phyloP scores from a whole-genome alignment of 1,140 invertebrate species.

The Carposina sasakii region DNA sequence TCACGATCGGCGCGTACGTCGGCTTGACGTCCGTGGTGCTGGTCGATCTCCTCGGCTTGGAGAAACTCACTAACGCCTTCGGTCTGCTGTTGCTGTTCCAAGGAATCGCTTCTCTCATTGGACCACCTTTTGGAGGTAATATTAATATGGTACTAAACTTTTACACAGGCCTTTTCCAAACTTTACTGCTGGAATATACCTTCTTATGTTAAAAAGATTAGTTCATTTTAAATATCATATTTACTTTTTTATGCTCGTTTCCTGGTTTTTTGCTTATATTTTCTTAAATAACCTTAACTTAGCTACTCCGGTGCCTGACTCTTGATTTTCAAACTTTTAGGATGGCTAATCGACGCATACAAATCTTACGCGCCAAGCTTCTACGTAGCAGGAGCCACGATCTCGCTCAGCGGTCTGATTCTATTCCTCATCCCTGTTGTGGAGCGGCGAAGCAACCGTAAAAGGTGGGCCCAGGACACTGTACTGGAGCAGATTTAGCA shows the following conservation, averaged over 20 bases:
- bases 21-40: slow-evolving; percentile 93
- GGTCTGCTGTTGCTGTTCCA: slow-evolving; percentile 93
- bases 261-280: too few species aligned
- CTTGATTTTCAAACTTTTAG: too few species aligned
- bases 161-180: slow-evolving; percentile 16
- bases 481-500: slow-evolving; percentile 60
- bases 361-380: slow-evolving; percentile 90
- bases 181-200: too few species aligned
- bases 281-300: too few species aligned
- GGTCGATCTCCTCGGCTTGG: slow-evolving; percentile 89
- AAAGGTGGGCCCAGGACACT: slow-evolving; percentile 37
- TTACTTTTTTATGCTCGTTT: too few species aligned
- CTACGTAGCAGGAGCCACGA: slow-evolving; percentile 85
- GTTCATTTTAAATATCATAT: too few species aligned
- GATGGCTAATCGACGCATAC: slow-evolving; percentile 84
- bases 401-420: slow-evolving; percentile 90
- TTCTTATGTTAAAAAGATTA: too few species aligned
- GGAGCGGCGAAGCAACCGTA: slow-evolving; percentile 67
- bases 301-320: too few species aligned
- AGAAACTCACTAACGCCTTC: slow-evolving; percentile 93
- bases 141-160: neutral
- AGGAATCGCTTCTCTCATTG: slow-evolving; percentile 91
- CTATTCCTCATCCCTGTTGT: slow-evolving; percentile 90
- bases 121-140: slow-evolving; percentile 90
- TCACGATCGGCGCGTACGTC: slow-evolving; percentile 93